Conservation (phyloP, 1,140 invertebrate genomes). For the Apocrypta bakeri region DNA sequence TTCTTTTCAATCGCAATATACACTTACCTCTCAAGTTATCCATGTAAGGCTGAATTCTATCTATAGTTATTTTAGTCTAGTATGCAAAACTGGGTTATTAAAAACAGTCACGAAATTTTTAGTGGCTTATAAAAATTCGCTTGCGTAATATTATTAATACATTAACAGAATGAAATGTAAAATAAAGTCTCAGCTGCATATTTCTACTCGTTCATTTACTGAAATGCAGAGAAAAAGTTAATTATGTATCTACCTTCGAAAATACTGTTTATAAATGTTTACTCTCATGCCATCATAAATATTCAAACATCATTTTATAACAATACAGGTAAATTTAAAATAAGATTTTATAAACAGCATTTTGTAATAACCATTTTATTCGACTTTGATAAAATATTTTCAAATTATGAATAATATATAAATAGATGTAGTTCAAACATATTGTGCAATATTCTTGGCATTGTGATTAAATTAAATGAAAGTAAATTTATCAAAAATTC, state of each 20-base stretch:
- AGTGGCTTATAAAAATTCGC: too few relatives aligned
- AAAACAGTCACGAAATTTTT: too few relatives aligned
- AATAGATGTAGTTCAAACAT: constrained; percentile 39
- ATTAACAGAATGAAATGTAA: too few relatives aligned
- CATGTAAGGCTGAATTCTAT: too few relatives aligned
- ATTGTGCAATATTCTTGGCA: constrained; percentile 19
- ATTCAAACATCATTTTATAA: too few relatives aligned
- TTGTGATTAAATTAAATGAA: constrained; percentile 48
- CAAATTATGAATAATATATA: constrained; percentile 48
- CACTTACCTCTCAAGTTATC: too few relatives aligned
- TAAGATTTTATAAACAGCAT: constrained; percentile 45
- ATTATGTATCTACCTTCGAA: background rate
- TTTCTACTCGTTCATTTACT: too few relatives aligned
- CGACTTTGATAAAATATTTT: constrained; percentile 46
- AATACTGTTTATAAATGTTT: constrained; percentile 32
- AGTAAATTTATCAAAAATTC: constrained; percentile 45
- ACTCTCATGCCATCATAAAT: background rate
- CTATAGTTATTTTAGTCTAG: too few relatives aligned
- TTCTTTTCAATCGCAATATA: too few relatives aligned
- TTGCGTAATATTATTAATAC: too few relatives aligned
- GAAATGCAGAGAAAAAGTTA: background rate
- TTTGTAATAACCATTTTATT: constrained; percentile 49
- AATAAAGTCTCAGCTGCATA: too few relatives aligned
- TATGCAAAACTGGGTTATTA: too few relatives aligned
- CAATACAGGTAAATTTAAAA: background rate